Evolutionary conservation across 2,888 invertebrate genomes (phyloP), one percentile per base, ranked within the genome.

Genomic region (Pomacea canaliculata): DNA sequence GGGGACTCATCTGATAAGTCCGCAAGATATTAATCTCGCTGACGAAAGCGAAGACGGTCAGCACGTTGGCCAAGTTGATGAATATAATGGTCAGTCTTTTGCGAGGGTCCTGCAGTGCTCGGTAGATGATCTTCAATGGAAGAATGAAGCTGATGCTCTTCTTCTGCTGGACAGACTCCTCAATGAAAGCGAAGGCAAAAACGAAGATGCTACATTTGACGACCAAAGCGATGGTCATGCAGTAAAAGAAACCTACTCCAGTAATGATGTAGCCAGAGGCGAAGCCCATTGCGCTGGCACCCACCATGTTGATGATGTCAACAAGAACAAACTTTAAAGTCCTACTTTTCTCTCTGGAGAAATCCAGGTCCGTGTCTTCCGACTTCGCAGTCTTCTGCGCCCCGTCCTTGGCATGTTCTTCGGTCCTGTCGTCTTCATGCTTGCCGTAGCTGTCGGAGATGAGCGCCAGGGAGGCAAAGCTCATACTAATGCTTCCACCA

Each of bases 1-100:
- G 67, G 0, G 67, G 67, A 46, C 67, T 67, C 67, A 67, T 67
- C 67, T 67, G 67, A 48, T 67, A 67, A 3, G 67, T 67, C 48
- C 37, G 67, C 19, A 67, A 3, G 10, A 67, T 46, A 7, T 19
- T 46, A 1, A 37, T 27, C 46, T 67, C 67, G 10, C 16, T 37
- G 12, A 37, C 46, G 67, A 37, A 1, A 18, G 67, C 27, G 67
- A 67, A 37, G 13, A 46, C 7, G 46, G 13, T 67, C 18, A 67
- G 46, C 13, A 67, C 27, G 37, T 13, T 46, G 37, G 37, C 67
- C 18, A 67, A 7, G 67, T 67, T 37, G 67, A 67, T 37, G 46
- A 67, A 46, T 4, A 67, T 18, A 12, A 67, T 23, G 48, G 37
- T 23, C 10, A 63, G 63, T 7, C 63, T 63, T 8, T 63, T 63